Conservation (phyloP, 2,113 vertebrate genomes). For the Hassar affinis region DNA sequence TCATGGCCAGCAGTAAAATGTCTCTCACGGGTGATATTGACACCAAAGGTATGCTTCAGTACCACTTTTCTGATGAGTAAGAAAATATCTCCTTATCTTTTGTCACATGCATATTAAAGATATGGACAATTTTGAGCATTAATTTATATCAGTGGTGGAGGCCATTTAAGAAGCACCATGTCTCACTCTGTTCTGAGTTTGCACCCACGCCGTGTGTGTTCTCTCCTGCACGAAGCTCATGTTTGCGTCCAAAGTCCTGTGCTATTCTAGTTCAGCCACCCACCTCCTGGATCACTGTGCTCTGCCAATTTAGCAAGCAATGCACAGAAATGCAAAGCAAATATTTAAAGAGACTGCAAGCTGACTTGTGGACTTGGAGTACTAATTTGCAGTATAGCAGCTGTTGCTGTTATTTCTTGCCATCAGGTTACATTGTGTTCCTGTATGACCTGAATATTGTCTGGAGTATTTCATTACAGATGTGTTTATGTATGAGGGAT, state of each 20-base stretch:
- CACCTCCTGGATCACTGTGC: conserved; percentile 21
- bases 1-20: not conserved
- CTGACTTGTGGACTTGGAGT: not conserved
- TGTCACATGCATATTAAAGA: not conserved
- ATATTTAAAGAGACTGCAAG: not conserved
- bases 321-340: conserved; percentile 23
- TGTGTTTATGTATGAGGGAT: not conserved
- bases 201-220: conserved; percentile 27
- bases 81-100: not conserved
- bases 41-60: too few relatives aligned
- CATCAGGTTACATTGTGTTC: not conserved
- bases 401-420: not conserved
- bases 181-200: conserved; percentile 6
- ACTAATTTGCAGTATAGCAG: not conserved
- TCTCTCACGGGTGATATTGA: not conserved
- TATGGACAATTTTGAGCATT: not conserved
- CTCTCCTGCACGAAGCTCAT: conserved; percentile 38
- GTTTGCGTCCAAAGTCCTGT: conserved; percentile 47
- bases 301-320: conserved; percentile 5
- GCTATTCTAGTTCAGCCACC: conserved; percentile 34
- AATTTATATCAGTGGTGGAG: not conserved
- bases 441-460: not conserved
- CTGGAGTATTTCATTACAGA: not conserved
- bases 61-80: not conserved
- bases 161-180: not conserved